Evolutionary conservation across 2,888 invertebrate species (phyloP), one percentile per base, ranked within the genome.

Genomic region (Brenthis ino): DNA sequence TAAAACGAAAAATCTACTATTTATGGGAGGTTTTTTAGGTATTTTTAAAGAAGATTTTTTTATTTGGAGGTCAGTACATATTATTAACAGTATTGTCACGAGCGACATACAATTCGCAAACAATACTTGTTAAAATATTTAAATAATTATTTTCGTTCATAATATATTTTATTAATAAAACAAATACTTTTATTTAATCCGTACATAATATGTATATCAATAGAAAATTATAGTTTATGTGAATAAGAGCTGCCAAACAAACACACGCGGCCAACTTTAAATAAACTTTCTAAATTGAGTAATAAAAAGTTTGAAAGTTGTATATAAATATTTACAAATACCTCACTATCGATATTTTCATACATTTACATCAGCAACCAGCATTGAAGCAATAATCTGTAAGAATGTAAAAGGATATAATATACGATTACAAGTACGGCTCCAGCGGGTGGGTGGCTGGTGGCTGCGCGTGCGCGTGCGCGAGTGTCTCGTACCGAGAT

Each of bases 361-460:
- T 60, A 60, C 60, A 16, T 5, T 12, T 8, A 14, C 28, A 60
- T 24, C 20, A 28, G 50, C 60, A 2, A 50, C 50, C 60, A 60
- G 48, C n/a, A 50, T 50, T 28, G 48, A 50, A 50, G 60, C 60
- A n/a, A 28, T 33, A 50, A n/a, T 50, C 28, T 33, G 50, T 60
- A n/a, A 50, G 50, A 60, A 28, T 33, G 48, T 60, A 33, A 60
- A 48, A 60, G 60, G 60, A 60, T 50, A 50, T 48, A 47, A 24
- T n/a, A 43, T 11, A 43, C 6, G 6, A 37, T 6, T 33, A 48
- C 58, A 60, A 43, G 28, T 20, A 14, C 8, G 48, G 28, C 6
- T 24, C 55, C 55, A 8, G 43, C 20, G 47, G 58, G 20, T 24
- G 14, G 47, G 1, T 6, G 33, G 37, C 11, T 11, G 20, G 20